A percentile compares a stretch with the other conserved stretches of the same genome.
phyloP scores from a whole-genome alignment of 2,797 vertebrate genomes.

The Gouania willdenowi region DNA sequence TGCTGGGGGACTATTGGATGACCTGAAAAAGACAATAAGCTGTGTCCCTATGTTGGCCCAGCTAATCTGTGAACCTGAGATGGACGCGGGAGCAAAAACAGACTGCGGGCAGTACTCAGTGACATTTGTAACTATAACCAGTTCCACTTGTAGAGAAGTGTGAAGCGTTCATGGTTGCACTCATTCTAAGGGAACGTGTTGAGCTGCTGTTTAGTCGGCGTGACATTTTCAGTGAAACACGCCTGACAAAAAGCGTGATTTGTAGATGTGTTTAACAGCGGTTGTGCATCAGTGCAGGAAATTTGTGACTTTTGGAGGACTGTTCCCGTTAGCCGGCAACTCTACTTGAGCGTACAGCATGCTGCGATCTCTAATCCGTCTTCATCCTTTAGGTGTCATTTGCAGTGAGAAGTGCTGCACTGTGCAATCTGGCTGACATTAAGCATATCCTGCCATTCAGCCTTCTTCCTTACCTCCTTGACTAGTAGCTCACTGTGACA shows the following conservation, averaged over 20 bases:
- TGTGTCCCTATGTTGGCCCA: slow-evolving; percentile 27
- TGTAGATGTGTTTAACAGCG: slow-evolving; percentile 29
- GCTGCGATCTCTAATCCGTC: slow-evolving; percentile 60
- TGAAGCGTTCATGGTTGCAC: slow-evolving; percentile 1
- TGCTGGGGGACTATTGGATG: slow-evolving; percentile 37
- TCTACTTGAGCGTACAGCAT: slow-evolving; percentile 23
- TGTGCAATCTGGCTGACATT: slow-evolving; percentile 67
- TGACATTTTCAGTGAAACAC: slow-evolving; percentile 27
- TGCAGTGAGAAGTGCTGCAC: slow-evolving; percentile 58
- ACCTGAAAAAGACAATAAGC: slow-evolving; percentile 29
- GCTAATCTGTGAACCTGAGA: slow-evolving; percentile 26
- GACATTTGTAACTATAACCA: slow-evolving; percentile 12
- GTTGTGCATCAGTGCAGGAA: slow-evolving; percentile 8
- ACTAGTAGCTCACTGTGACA: slow-evolving; percentile 60
- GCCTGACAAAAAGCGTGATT: slow-evolving; percentile 6
- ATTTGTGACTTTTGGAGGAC: slow-evolving; percentile 32
- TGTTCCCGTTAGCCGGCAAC: slow-evolving; percentile 25
- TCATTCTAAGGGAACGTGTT: background rate
- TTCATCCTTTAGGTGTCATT: slow-evolving; percentile 61
- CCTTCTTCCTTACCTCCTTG: slow-evolving; percentile 51
- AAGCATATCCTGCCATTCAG: slow-evolving; percentile 66
- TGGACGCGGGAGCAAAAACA: background rate
- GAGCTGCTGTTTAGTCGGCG: slow-evolving; percentile 25
- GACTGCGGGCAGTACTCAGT: slow-evolving; percentile 3
- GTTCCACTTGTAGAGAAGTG: slow-evolving; percentile 5